Conservation (phyloP, 2,113 vertebrate species). For the Tricholaema leucomelas region DNA sequence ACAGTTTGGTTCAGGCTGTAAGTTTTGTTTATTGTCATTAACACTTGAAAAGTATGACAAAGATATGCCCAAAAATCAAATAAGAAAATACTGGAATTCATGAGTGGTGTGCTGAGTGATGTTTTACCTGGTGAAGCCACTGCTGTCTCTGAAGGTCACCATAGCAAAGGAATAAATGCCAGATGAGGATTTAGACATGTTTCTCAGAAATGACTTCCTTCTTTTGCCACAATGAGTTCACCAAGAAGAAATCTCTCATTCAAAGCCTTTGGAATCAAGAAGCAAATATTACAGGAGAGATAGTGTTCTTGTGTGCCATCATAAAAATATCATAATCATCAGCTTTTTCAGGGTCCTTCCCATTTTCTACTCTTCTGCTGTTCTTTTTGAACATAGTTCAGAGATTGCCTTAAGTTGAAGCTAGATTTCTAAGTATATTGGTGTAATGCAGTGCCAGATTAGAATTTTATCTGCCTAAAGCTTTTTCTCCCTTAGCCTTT, state of each 20-base stretch:
- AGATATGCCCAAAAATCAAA: background rate
- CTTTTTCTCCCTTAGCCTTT: background rate
- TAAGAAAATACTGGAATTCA: background rate
- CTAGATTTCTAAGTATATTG: background rate
- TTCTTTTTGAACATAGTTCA: background rate
- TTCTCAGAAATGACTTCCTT: background rate
- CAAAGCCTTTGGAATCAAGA: background rate
- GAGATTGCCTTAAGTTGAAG: background rate
- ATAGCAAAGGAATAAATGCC: background rate
- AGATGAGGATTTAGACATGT: background rate
- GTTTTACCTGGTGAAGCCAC: background rate
- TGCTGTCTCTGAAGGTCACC: background rate
- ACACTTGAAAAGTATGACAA: background rate
- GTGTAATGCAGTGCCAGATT: background rate
- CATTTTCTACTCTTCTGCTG: background rate
- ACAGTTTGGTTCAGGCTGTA: background rate
- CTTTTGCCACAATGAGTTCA: background rate
- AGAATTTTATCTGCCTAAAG: background rate
- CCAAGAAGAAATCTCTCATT: background rate
- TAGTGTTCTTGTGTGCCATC: accelerated
- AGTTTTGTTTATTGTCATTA: background rate
- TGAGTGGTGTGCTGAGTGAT: background rate
- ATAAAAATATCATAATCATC: background rate
- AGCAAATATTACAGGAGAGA: background rate
- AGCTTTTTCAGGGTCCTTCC: background rate